Percentiles rank a stretch among this genome's conserved stretches.
Conservation (phyloP, 2,888 invertebrate species). For the Suillia variegata region DNA sequence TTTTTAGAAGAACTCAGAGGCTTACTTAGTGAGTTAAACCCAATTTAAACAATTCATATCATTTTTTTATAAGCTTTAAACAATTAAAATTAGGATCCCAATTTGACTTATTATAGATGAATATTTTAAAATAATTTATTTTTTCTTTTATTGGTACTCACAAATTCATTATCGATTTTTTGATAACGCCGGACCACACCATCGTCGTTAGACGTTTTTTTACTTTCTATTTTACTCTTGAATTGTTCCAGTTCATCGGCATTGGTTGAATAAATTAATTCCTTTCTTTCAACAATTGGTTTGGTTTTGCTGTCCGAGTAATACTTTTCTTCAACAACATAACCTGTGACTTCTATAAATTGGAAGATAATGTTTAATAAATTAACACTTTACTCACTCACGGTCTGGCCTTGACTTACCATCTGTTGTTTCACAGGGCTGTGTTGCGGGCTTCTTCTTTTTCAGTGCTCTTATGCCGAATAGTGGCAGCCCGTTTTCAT, state of each 20-base stretch:
- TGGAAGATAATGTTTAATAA: neutral
- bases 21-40: too few species aligned
- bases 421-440: constrained; percentile 69
- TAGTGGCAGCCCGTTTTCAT: constrained; percentile 78
- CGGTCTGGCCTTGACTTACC: constrained; percentile 66
- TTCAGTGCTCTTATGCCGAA: constrained; percentile 79
- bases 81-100: too few species aligned
- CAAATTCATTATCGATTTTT: constrained; percentile 35
- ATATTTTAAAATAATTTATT: too few species aligned
- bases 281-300: constrained; percentile 72
- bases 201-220: constrained; percentile 27
- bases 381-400: neutral
- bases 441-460: constrained; percentile 59
- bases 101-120: too few species aligned
- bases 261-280: constrained; percentile 73
- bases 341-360: constrained; percentile 70
- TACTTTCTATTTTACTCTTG: constrained; percentile 36
- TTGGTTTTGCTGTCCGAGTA: constrained; percentile 73
- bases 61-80: too few species aligned
- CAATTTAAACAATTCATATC: too few species aligned
- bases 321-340: constrained; percentile 71
- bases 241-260: constrained; percentile 61
- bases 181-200: constrained; percentile 40
- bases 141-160: constrained; percentile 9
- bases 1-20: too few species aligned